A percentile compares a stretch with the other conserved stretches of the same genome.
phyloP scores from a whole-genome alignment of 2,113 vertebrate species.

The Lethenteron reissneri region DNA sequence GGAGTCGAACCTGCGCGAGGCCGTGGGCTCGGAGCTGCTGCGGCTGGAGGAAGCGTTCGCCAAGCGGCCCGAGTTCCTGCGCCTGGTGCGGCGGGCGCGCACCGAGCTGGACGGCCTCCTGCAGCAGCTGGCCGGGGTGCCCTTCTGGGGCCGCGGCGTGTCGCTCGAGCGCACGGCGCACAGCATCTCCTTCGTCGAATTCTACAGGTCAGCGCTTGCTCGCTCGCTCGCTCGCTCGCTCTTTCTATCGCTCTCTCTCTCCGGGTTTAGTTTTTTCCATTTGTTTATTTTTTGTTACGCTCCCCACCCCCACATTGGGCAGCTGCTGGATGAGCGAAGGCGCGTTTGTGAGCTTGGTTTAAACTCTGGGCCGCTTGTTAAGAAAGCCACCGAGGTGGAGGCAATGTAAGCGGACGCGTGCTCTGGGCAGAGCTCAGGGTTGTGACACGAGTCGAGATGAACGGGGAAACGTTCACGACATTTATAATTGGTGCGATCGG shows the following conservation, averaged over 20 bases:
- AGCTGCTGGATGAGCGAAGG: too few relatives aligned
- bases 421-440: too few relatives aligned
- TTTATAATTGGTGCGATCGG: too few relatives aligned
- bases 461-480: too few relatives aligned
- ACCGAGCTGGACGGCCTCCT: slow-evolving; percentile 40
- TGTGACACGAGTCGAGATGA: too few relatives aligned
- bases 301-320: too few relatives aligned
- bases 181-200: slow-evolving; percentile 30
- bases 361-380: too few relatives aligned
- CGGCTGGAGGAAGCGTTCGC: slow-evolving; percentile 63
- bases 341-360: too few relatives aligned
- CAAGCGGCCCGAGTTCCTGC: slow-evolving; percentile 40
- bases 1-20: slow-evolving; percentile 33
- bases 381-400: too few relatives aligned
- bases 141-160: slow-evolving; percentile 32
- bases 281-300: too few relatives aligned
- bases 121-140: slow-evolving; percentile 47
- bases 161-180: slow-evolving; percentile 32
- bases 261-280: background rate
- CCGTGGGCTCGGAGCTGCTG: slow-evolving; percentile 44
- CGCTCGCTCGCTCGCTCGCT: background rate
- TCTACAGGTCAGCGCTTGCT: slow-evolving; percentile 44
- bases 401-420: too few relatives aligned
- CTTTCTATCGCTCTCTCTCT: background rate
- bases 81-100: slow-evolving; percentile 52